phyloP scores from a whole-genome alignment of 2,113 vertebrate genomes.

The Petrocephalus microphthalmus region DNA sequence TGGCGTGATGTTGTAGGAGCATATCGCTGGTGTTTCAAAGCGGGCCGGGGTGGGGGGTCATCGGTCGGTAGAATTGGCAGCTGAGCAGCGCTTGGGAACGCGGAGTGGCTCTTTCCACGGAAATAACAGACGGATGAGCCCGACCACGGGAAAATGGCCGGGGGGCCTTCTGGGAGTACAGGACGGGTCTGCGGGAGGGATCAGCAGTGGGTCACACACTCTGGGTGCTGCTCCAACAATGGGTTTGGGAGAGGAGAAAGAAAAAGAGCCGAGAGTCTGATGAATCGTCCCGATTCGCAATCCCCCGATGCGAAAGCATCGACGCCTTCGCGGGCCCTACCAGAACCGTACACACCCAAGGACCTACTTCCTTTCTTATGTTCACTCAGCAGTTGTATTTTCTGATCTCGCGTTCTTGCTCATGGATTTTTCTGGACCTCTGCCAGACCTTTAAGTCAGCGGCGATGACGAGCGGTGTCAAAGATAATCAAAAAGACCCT shows the following conservation, averaged over 20 bases:
- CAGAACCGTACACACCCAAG: neutral
- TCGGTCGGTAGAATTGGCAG: neutral
- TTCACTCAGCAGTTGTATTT: neutral
- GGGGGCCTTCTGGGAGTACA: neutral
- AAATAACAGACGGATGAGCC: neutral
- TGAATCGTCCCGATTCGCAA: neutral
- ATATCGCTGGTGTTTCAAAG: neutral
- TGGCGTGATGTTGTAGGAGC: neutral
- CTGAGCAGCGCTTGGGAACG: neutral
- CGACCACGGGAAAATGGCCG: neutral
- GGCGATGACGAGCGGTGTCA: neutral
- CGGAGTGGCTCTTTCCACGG: neutral
- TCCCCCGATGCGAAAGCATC: neutral
- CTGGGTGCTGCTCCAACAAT: neutral
- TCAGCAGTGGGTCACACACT: neutral
- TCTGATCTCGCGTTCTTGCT: neutral
- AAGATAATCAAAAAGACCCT: constrained; percentile 13
- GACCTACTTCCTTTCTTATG: neutral
- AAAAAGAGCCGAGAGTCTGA: neutral
- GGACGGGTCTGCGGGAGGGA: neutral
- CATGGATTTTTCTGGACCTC: neutral
- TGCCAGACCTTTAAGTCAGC: neutral
- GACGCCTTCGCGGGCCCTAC: no score
- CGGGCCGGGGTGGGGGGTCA: neutral
- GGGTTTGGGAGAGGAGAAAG: neutral